phyloP scores from a whole-genome alignment of 23 tunicate genomes.

The Trididemnum clinides region DNA sequence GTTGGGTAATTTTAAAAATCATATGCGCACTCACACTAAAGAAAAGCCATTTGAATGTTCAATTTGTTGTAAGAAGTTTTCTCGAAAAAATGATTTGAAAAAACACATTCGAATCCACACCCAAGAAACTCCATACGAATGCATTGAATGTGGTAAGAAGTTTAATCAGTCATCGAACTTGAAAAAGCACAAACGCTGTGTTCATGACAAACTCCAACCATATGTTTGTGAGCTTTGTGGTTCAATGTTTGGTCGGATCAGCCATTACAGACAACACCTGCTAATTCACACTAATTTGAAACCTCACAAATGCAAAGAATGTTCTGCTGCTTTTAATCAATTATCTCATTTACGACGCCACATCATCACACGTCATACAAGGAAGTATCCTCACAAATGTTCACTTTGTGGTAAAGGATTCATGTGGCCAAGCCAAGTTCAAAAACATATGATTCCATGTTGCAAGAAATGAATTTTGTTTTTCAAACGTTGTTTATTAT shows the following conservation, averaged over 20 bases:
- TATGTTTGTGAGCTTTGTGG: conserved; percentile 60
- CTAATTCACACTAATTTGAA: conserved; percentile 51
- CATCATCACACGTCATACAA: too few species aligned
- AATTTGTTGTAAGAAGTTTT: conserved; percentile 42
- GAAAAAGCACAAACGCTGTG: conserved; percentile 30
- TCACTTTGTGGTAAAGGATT: too few species aligned
- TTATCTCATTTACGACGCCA: too few species aligned
- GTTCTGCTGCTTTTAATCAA: too few species aligned
- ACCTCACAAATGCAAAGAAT: too few species aligned
- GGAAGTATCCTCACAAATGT: too few species aligned
- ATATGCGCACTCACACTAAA: conserved; percentile 27
- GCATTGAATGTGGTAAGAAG: conserved; percentile 45
- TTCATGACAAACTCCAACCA: conserved; percentile 44
- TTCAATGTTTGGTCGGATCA: neutral
- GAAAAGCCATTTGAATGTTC: conserved; percentile 44
- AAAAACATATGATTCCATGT: too few species aligned
- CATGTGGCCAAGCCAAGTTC: too few species aligned
- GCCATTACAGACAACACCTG: conserved; percentile 30
- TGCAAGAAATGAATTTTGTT: too few species aligned
- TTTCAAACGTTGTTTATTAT: too few species aligned
- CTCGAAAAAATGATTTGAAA: neutral
- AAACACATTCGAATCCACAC: conserved; percentile 53
- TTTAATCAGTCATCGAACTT: conserved; percentile 32
- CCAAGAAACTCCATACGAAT: conserved; percentile 8
- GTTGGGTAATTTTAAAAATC: neutral